Evolutionary conservation across 1,140 invertebrate genomes (phyloP).

Genomic region (Hycleus cichorii): DNA sequence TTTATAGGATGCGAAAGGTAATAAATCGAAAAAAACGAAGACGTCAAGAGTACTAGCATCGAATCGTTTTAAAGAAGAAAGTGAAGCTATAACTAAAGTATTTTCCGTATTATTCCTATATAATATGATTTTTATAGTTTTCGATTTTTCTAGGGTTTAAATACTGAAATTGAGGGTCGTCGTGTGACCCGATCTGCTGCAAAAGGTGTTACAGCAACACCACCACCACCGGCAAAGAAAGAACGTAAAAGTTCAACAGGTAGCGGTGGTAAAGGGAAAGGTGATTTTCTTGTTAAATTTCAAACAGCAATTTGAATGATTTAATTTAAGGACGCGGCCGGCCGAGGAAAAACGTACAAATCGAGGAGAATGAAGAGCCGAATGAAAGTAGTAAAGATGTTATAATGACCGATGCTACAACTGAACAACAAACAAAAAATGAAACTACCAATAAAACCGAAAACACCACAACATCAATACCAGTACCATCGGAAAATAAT

Average conservation of each 20-base stretch:
- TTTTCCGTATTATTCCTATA: not conserved
- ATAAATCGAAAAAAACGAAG: slow-evolving; percentile 36
- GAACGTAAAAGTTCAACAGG: slow-evolving; percentile 35
- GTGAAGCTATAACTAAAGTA: slow-evolving; percentile 40
- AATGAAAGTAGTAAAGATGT: slow-evolving; percentile 28
- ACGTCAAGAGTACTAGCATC: slow-evolving; percentile 29
- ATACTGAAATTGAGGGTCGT: slow-evolving; percentile 39
- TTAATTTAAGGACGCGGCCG: slow-evolving; percentile 22
- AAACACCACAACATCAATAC: not conserved
- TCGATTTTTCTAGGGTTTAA: slow-evolving; percentile 30
- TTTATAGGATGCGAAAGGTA: slow-evolving; percentile 33
- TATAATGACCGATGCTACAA: slow-evolving; percentile 17
- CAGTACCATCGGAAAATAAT: slow-evolving; percentile 31
- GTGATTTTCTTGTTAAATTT: slow-evolving; percentile 6
- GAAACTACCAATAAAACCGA: slow-evolving; percentile 26
- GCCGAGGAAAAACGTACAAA: slow-evolving; percentile 23
- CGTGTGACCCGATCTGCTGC: slow-evolving; percentile 42
- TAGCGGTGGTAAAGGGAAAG: slow-evolving; percentile 23
- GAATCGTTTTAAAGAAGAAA: slow-evolving; percentile 33
- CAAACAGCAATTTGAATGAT: not conserved
- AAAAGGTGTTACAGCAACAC: slow-evolving; percentile 39
- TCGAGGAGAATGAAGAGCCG: slow-evolving; percentile 28
- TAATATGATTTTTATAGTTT: not conserved
- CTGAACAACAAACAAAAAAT: slow-evolving; percentile 26
- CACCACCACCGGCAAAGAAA: slow-evolving; percentile 42